Evolutionary conservation across 1,140 invertebrate species (phyloP).

Genomic region (Drosophila lini): DNA sequence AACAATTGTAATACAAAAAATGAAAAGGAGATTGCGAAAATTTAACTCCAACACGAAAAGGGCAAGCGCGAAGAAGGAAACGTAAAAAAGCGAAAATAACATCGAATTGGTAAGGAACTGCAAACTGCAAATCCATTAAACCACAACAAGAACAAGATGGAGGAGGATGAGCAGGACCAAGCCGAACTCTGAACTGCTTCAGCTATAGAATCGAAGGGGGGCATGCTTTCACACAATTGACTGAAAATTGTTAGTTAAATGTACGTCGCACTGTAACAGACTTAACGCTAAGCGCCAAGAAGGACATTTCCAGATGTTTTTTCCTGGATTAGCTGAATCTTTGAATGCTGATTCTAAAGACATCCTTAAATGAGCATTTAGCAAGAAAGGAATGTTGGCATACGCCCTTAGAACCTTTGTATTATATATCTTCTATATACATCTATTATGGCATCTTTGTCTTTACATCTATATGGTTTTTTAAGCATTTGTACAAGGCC

Average conservation of each 20-base stretch:
- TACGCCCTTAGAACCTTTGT: not conserved
- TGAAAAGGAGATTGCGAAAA: slow-evolving; percentile 40
- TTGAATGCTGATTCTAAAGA: not conserved
- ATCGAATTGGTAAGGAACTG: slow-evolving; percentile 79
- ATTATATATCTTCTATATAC: not conserved
- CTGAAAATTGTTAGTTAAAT: slow-evolving; percentile 66
- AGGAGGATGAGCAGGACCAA: slow-evolving; percentile 8
- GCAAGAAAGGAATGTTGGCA: no score
- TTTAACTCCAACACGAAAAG: slow-evolving; percentile 69
- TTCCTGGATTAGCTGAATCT: slow-evolving; percentile 41
- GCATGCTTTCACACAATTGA: slow-evolving; percentile 59
- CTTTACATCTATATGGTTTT: not conserved
- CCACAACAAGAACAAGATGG: slow-evolving; percentile 76
- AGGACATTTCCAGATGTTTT: slow-evolving; percentile 58
- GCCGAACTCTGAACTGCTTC: slow-evolving; percentile 8
- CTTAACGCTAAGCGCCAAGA: slow-evolving; percentile 7
- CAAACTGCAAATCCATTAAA: slow-evolving; percentile 82
- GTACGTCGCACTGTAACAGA: slow-evolving; percentile 23
- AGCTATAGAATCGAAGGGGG: slow-evolving; percentile 22
- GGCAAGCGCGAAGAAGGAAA: slow-evolving; percentile 73
- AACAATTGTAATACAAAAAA: slow-evolving; percentile 26
- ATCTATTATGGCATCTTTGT: not conserved
- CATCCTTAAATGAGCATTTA: not conserved
- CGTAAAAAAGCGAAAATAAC: slow-evolving; percentile 77
- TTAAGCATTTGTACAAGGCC: no score